phyloP scores from a whole-genome alignment of 2,113 vertebrate genomes.

The Erythrocebus patas region DNA sequence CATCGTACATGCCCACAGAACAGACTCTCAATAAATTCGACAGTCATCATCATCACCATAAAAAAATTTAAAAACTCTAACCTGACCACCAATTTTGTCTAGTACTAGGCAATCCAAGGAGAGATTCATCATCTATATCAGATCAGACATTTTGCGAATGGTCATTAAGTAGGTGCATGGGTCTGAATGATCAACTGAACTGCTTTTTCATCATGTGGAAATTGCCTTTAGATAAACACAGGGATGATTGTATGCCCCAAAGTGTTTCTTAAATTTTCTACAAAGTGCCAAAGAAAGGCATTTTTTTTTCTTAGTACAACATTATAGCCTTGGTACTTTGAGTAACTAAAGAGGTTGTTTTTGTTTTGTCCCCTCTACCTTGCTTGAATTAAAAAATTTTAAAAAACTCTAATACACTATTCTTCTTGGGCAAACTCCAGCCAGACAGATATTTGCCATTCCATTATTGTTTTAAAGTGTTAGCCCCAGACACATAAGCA shows the following conservation, averaged over 20 bases:
- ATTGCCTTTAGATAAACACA: neutral
- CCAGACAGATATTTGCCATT: conserved; percentile 85
- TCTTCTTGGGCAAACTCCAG: conserved; percentile 62
- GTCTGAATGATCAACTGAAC: neutral
- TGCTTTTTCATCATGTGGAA: neutral
- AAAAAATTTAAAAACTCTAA: neutral
- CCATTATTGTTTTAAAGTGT: conserved; percentile 85
- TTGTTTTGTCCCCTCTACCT: neutral
- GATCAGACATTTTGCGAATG: neutral
- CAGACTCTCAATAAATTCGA: neutral
- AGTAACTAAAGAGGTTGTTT: neutral
- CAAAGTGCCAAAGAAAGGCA: neutral
- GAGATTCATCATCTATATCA: neutral
- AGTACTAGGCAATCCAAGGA: neutral
- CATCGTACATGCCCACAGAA: neutral
- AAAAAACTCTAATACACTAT: conserved; percentile 16
- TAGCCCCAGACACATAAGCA: conserved; percentile 84
- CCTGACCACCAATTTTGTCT: neutral
- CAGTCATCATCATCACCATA: neutral
- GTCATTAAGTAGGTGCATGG: neutral
- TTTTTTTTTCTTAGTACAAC: neutral
- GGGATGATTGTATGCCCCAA: neutral
- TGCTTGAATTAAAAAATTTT: neutral
- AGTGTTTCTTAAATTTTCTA: neutral
- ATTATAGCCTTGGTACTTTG: neutral